Base-by-base conservation (phyloP, 1,140 invertebrate genomes). In the Frieseomelitta varia region DNA sequence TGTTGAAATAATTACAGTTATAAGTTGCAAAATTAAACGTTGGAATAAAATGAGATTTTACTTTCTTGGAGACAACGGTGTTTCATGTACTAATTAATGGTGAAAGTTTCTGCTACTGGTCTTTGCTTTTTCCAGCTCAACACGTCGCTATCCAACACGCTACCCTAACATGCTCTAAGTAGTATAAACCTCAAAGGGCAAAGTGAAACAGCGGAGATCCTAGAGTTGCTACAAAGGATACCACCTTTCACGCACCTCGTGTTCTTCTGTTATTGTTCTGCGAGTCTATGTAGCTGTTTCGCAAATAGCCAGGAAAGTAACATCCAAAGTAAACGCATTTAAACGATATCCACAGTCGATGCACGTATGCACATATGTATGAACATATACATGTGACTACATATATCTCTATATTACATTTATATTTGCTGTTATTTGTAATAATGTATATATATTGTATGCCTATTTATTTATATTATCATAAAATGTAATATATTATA, bases 181-280 rank as follows among this genome's bases (percentile, higher is more conserved):
- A 78, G 56, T 58, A 21, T 58, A 58, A 58, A 67, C 76, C 76
- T 78, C 76, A 78, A 78, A 78, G 61, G 39, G 47, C 61, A 78
- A 65, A 78, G 76, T 24, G 76, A 67, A 53, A 78, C 61, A 53
- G 39, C 58, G 19, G 61, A 78, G 61, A 78, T 78, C n/a, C 19
- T 65, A 2, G 1, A 65, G 76, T 78, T 53, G 76, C 19, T 78
- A 78, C 61, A 78, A 78, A 78, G 76, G 76, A 21, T 53, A 34
- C 76, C 6, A 30, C 39, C 76, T 65, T 65, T 19, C 47, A 67
- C 76, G 47, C 47, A 67, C 61, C n/a, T 24, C 61, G 10, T 30
- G 47, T 21, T 63, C 76, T 67, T 78, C 76, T 47, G 47, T 78
- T 30, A 53, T 78, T 78, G 39, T 78, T 39, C 61, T 19, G 30